Percentiles rank a stretch among this genome's conserved stretches.
These are phyloP conservation scores for Gallinago nigripennis DNA, from an alignment of 2,797 vertebrate genomes.

Conservation along the genomic window DNA sequence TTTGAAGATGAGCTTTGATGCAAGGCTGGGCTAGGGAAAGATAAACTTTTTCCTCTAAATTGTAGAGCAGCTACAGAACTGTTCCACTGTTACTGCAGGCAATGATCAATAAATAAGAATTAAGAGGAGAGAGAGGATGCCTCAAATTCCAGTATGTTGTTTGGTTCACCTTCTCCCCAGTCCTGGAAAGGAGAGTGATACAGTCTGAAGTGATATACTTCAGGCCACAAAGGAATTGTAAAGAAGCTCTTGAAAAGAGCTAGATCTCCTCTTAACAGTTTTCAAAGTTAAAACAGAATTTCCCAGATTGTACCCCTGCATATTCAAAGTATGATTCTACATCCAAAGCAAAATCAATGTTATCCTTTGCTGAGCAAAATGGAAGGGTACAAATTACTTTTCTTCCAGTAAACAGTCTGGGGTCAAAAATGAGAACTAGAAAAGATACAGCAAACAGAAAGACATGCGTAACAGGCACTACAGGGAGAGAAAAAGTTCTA, in stretches of 20 bases:
- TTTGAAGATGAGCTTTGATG: neutral
- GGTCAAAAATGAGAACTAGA: neutral
- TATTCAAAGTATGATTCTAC: neutral
- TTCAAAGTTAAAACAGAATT: neutral
- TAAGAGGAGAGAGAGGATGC: neutral
- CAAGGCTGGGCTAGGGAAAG: neutral
- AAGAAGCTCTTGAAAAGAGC: neutral
- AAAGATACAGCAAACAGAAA: neutral
- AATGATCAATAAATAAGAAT: neutral
- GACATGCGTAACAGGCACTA: neutral
- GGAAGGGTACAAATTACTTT: neutral
- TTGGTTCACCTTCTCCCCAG: neutral
- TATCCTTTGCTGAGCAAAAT: neutral
- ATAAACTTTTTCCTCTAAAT: neutral
- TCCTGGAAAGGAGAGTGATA: neutral
- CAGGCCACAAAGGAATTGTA: neutral
- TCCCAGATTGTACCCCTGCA: neutral
- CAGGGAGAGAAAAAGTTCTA: neutral
- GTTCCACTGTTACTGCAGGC: neutral
- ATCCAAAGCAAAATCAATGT: neutral
- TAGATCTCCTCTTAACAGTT: neutral
- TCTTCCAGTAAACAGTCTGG: neutral
- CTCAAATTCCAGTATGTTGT: neutral
- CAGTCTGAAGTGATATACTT: neutral
- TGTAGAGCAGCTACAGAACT: neutral